These are phyloP conservation scores for Hydropsyche betteni DNA, from an alignment of 2,888 invertebrate genomes.

Conservation along the genomic window DNA sequence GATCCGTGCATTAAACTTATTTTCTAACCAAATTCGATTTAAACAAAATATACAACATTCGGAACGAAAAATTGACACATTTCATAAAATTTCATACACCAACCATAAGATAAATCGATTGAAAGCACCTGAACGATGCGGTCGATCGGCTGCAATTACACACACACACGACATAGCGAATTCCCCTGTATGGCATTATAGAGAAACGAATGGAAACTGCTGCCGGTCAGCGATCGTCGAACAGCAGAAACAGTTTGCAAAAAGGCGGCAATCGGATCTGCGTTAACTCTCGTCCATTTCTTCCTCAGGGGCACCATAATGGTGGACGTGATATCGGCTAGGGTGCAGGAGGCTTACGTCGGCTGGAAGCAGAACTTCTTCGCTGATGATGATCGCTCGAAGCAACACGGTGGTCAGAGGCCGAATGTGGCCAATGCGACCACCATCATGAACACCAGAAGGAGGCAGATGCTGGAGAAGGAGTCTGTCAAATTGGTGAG, in stretches of 20 bases:
- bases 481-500: slow-evolving; percentile 44
- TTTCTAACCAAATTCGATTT: too few relatives aligned
- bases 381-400: slow-evolving; percentile 59
- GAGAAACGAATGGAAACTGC: not conserved
- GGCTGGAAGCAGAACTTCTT: slow-evolving; percentile 46
- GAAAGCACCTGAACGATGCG: slow-evolving; percentile 14
- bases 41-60: too few relatives aligned
- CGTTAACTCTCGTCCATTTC: too few relatives aligned
- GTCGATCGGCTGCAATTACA: slow-evolving; percentile 27
- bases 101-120: not conserved
- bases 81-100: not conserved
- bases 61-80: not conserved
- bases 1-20: too few relatives aligned
- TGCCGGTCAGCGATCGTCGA: not conserved
- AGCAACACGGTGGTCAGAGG: slow-evolving; percentile 59
- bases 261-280: too few relatives aligned
- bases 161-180: slow-evolving; percentile 3
- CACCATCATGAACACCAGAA: slow-evolving; percentile 58
- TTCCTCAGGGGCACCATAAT: slow-evolving; percentile 63
- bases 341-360: slow-evolving; percentile 57
- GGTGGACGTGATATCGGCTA: slow-evolving; percentile 67
- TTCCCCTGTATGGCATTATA: slow-evolving; percentile 25
- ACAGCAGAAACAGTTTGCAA: too few relatives aligned
- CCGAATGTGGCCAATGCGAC: slow-evolving; percentile 59
- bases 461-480: slow-evolving; percentile 49